Conservation (phyloP, 1,140 invertebrate genomes). For the Leptopilina clavipes region DNA sequence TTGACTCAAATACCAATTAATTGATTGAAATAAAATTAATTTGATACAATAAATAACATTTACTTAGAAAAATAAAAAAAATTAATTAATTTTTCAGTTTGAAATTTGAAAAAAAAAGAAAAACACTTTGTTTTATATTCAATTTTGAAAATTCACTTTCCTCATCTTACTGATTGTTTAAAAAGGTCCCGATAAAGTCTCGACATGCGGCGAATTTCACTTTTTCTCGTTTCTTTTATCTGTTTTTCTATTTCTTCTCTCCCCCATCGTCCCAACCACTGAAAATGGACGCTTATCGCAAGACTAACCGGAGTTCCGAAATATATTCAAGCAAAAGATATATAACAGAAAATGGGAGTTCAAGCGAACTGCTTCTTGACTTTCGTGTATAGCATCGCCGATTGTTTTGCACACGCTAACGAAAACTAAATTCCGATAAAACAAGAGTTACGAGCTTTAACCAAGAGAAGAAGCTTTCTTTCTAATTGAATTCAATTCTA, state of each 20-base stretch:
- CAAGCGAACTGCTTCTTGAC: background rate
- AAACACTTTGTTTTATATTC: too few species aligned
- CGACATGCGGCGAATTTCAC: background rate
- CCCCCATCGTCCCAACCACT: background rate
- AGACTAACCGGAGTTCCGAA: background rate
- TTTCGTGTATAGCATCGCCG: conserved; percentile 13
- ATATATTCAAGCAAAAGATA: background rate
- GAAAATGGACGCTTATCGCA: conserved; percentile 7
- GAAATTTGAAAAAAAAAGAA: too few species aligned
- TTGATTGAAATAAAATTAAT: too few species aligned
- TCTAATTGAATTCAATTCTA: too few species aligned
- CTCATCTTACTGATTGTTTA: background rate
- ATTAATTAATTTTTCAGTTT: too few species aligned
- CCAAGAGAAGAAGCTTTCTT: too few species aligned
- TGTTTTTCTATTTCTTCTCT: conserved; percentile 4
- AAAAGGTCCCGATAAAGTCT: background rate
- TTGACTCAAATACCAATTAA: too few species aligned
- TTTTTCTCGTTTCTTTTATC: conserved; percentile 2
- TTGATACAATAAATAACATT: too few species aligned
- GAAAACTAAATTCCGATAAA: conserved; percentile 13
- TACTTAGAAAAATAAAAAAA: too few species aligned
- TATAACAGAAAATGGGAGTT: conserved; percentile 7
- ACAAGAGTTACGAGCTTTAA: background rate
- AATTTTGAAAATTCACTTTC: too few species aligned
- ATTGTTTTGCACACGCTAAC: conserved; percentile 9